A percentile compares a stretch with the other conserved stretches of the same genome.
phyloP scores from a whole-genome alignment of 1,140 invertebrate species.

The Rhopalosiphum padi region DNA sequence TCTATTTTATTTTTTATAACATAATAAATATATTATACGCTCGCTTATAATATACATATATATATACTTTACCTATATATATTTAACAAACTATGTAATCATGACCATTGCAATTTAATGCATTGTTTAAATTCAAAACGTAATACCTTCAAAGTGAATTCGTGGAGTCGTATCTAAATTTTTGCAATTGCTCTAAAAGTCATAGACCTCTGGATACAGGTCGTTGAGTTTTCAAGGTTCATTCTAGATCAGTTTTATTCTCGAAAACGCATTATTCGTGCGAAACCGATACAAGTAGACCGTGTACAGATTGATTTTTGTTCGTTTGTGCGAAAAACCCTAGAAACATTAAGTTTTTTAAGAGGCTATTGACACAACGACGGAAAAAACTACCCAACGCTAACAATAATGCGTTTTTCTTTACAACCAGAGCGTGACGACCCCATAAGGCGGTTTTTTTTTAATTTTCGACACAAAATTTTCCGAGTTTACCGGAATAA shows the following conservation, averaged over 20 bases:
- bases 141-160: neutral
- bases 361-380: conserved; percentile 27
- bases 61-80: neutral
- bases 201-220: conserved; percentile 27
- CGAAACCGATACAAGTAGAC: conserved; percentile 43
- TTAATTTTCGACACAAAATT: neutral
- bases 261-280: neutral
- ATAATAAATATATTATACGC: neutral
- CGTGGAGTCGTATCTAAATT: neutral
- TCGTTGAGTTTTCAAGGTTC: conserved; percentile 41
- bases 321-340: neutral
- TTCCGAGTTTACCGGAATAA: neutral
- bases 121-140: neutral
- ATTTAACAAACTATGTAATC: neutral
- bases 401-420: conserved; percentile 28
- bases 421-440: conserved; percentile 33
- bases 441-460: neutral
- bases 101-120: neutral
- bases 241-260: neutral
- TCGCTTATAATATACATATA: neutral
- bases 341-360: conserved; percentile 1
- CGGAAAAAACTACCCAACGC: neutral
- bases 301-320: conserved; percentile 41
- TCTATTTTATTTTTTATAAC: conserved; percentile 19
- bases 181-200: neutral